phyloP scores from a whole-genome alignment of 2,113 vertebrate species.

The Clarias batrachus region DNA sequence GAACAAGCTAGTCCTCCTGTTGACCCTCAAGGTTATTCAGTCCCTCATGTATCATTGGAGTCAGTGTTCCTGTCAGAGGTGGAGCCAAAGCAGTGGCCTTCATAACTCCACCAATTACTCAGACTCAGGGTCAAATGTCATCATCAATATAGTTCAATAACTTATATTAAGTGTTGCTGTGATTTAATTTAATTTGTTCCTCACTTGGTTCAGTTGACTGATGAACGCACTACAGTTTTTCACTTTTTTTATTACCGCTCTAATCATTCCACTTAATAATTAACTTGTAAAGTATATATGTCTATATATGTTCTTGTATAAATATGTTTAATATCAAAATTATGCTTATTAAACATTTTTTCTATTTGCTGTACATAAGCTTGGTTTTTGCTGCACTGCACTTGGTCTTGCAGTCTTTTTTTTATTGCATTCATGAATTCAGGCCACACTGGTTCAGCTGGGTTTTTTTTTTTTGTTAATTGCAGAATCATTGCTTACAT shows the following conservation, averaged over 20 bases:
- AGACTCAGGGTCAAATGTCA: neutral
- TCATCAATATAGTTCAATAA: neutral
- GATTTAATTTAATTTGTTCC: neutral
- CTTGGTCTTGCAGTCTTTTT: neutral
- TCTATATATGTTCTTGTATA: neutral
- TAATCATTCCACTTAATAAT: neutral
- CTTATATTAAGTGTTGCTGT: neutral
- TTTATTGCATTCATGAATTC: neutral
- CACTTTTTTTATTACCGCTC: neutral
- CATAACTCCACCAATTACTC: slow-evolving; percentile 59
- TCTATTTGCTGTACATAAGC: neutral
- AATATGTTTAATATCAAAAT: neutral
- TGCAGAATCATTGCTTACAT: too few relatives aligned
- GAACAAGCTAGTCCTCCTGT: slow-evolving; percentile 70
- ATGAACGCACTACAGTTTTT: neutral
- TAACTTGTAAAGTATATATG: neutral
- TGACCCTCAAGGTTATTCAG: slow-evolving; percentile 57
- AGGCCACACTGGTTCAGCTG: neutral
- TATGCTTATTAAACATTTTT: neutral
- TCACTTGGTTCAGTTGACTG: neutral
- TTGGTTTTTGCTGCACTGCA: neutral
- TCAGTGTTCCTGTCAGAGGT: slow-evolving; percentile 54
- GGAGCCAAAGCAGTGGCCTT: slow-evolving; percentile 64
- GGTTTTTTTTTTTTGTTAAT: neutral
- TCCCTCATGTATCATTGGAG: slow-evolving; percentile 61